Evolutionary conservation across 2,113 vertebrate species (phyloP), one percentile per base, ranked within the genome.

Genomic region (Zosterops borbonicus): DNA sequence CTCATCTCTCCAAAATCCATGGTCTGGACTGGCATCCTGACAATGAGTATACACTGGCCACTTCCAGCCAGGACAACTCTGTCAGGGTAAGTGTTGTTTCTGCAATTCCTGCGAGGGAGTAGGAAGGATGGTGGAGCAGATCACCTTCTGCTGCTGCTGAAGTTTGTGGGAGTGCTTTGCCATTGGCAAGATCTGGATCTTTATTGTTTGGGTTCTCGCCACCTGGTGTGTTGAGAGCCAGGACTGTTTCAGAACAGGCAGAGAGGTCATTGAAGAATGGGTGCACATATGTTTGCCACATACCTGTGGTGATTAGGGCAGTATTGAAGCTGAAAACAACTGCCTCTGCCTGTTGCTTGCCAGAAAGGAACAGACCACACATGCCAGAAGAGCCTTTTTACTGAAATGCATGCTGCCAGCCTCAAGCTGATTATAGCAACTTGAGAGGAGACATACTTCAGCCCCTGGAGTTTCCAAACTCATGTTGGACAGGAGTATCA

Each of bases 21-120:
- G 99, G 99, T 63, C 97, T 99, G 56, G 99, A 99, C 95, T 99
- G 99, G 99, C 99, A 99, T 80, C 99, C 99, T 3, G 99, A 99
- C 95, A 99, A 99, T 6, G 99, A 99, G 92, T 99, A 99, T 73
- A 97, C 99, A 35, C 95, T 99, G 35, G 99, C 99, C 74, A 99
- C 99, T 8, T 99, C 99, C 88, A 99, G 99, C 93, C 99, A 99
- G 96, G 99, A 99, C 98, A 99, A 99, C 97, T 99, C 99, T 2
- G 99, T 99, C 77, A 98, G 98, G 98, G 99, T 99, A 94, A 98
- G 98, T 78, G 37, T 44, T 79, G 20, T 55, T 42, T 53, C 25
- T 52, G 50, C 65, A 79, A 9, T 22, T 62, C 15, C 68, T 89
- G 23, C 19, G 27, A 42, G 39, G 39, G 49, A 64, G 39, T 28